Evolutionary conservation across 2,113 vertebrate genomes (phyloP), one percentile per base, ranked within the genome.

Genomic region (Etheostoma spectabile): DNA sequence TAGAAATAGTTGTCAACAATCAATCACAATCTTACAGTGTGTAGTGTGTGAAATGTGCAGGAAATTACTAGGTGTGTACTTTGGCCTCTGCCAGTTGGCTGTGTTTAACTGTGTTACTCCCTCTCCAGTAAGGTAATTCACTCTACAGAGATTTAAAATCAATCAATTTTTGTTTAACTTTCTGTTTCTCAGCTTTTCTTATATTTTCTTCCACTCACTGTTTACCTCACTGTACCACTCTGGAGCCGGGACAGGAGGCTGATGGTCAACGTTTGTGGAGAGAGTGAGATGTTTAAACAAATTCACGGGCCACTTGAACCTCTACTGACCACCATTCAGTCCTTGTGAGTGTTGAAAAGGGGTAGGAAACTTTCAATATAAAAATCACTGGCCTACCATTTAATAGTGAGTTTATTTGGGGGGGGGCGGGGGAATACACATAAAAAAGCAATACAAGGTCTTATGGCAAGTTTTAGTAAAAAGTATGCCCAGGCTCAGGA

Each of bases 271-370:
- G 5, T 53, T 51, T 49, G 45, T 18, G 16, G 27, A 51, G 62
- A 66, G 38, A 66, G 24, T 21, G 56, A 79, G 71, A 87, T 88
- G 61, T 83, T 72, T 77, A 67, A 88, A 88, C 49, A 70, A 83
- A 42, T 69, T 79, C 56, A 71, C 19, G 0, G 42, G 52, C 66
- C 35, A 86, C 52, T 51, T 88, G 81, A 60, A 90, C 70, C 80
- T 84, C 51, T n/a, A 60, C 6, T 42, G 51, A 66, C 62, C 71
- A 8, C 21, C 21, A 33, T 60, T 65, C 21, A 73, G 45, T 62
- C 35, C 27, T 53, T 48, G 12, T 30, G 10, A 38, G 38, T 38
- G 8, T 38, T 38, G 38, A 8, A 38, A 38, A 38, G 8, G 8
- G 38, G 2, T 38, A 8, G 38, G 38, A 10, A 38, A 38, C 8